These are phyloP conservation scores for Globicephala melas DNA, from an alignment of 2,113 vertebrate genomes.

Conservation along the genomic window DNA sequence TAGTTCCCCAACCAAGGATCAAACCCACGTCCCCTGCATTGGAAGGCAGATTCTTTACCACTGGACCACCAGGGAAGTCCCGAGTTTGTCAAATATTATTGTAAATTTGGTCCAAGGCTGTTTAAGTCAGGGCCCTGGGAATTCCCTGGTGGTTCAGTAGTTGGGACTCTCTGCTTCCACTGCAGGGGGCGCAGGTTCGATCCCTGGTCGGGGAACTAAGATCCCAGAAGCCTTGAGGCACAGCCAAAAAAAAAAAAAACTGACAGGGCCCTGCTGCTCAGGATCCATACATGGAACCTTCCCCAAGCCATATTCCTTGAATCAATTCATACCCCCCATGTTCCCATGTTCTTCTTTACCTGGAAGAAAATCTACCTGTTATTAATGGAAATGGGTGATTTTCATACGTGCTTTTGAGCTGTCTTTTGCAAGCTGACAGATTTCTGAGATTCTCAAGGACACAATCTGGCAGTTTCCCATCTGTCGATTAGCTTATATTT, in stretches of 20 bases:
- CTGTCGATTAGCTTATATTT: slow-evolving; percentile 29
- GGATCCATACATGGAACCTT: not conserved
- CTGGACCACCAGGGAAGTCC: no score
- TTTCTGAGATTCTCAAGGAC: slow-evolving; percentile 4
- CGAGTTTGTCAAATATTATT: not conserved
- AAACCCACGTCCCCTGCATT: no score
- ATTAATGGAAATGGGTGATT: not conserved
- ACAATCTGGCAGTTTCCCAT: not conserved
- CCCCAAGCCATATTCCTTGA: not conserved
- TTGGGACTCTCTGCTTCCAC: not conserved
- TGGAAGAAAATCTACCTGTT: not conserved
- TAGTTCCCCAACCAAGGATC: no score
- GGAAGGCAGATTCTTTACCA: no score
- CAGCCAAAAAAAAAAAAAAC: not conserved
- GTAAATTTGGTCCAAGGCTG: not conserved
- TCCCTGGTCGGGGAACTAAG: not conserved
- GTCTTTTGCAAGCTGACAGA: slow-evolving; percentile 29
- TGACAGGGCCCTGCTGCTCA: not conserved
- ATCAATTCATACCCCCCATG: not conserved
- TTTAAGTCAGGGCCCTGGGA: not conserved
- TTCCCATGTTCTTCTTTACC: not conserved
- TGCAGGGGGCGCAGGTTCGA: not conserved
- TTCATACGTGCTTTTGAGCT: slow-evolving; percentile 13
- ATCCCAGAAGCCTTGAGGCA: not conserved
- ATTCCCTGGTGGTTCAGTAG: not conserved